Conservation (phyloP, 2,113 vertebrate species). For the Paraplagusia blochii region DNA sequence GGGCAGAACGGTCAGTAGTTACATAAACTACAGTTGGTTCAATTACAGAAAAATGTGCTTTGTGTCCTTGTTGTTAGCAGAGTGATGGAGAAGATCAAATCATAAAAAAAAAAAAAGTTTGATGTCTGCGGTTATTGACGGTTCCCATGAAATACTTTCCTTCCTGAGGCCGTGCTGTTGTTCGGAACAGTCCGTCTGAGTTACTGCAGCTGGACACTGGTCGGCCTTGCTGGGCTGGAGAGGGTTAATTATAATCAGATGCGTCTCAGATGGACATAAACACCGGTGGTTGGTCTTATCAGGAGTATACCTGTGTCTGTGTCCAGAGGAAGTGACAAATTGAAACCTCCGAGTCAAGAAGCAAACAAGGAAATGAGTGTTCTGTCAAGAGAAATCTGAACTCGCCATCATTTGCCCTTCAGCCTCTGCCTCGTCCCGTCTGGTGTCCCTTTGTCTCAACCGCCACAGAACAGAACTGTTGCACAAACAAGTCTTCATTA, state of each 20-base stretch:
- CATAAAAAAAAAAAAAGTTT: slow-evolving; percentile 32
- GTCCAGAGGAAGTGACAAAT: slow-evolving; percentile 7
- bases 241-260: background rate
- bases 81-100: slow-evolving; percentile 36
- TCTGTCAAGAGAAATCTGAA: slow-evolving; percentile 17
- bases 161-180: slow-evolving; percentile 11
- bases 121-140: slow-evolving; percentile 16
- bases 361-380: slow-evolving; percentile 3
- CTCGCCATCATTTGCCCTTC: slow-evolving; percentile 22
- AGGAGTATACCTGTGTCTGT: background rate
- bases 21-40: slow-evolving; percentile 63
- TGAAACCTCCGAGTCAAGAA: background rate
- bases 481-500: background rate
- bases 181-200: background rate
- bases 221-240: background rate
- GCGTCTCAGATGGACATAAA: background rate
- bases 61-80: slow-evolving; percentile 53
- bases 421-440: slow-evolving; percentile 2
- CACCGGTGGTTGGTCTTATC: background rate
- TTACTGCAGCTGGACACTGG: background rate
- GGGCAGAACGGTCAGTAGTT: slow-evolving; percentile 65
- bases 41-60: slow-evolving; percentile 61
- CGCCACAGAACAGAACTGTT: slow-evolving; percentile 5
- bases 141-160: slow-evolving; percentile 29
- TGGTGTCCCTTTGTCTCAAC: slow-evolving; percentile 1